These are phyloP conservation scores for Pelecanoides urinatrix DNA, from an alignment of 2,113 vertebrate genomes.

Conservation along the genomic window DNA sequence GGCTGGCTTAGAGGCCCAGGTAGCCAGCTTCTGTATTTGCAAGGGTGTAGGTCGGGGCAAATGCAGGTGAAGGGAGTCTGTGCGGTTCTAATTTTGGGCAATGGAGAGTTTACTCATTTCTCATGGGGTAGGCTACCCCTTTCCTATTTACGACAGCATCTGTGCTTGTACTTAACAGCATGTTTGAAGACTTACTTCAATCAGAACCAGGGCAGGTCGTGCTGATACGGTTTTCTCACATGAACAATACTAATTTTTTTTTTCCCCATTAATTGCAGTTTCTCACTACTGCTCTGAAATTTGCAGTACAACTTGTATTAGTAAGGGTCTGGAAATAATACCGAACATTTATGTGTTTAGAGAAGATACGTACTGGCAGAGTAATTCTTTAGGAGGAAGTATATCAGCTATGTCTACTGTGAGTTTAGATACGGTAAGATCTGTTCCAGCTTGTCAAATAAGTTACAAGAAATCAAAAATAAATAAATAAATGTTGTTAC, in stretches of 20 bases:
- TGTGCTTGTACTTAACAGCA: not conserved
- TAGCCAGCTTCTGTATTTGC: not conserved
- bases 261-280: not conserved
- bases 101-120: not conserved
- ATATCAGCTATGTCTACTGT: not conserved
- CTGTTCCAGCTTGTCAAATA: not conserved
- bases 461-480: not conserved
- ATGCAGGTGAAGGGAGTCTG: not conserved
- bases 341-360: not conserved
- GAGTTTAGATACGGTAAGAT: not conserved
- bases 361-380: not conserved
- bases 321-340: not conserved
- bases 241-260: not conserved
- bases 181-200: not conserved
- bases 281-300: not conserved
- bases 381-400: not conserved
- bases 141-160: conserved; percentile 21
- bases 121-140: not conserved
- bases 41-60: not conserved
- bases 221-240: not conserved
- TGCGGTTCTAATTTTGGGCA: not conserved
- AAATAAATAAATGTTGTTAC: not conserved
- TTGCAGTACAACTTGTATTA: not conserved
- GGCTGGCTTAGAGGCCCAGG: not conserved
- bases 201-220: conserved; percentile 7